phyloP scores from a whole-genome alignment of 2,888 invertebrate species.

The Torymus aiolomorphi region DNA sequence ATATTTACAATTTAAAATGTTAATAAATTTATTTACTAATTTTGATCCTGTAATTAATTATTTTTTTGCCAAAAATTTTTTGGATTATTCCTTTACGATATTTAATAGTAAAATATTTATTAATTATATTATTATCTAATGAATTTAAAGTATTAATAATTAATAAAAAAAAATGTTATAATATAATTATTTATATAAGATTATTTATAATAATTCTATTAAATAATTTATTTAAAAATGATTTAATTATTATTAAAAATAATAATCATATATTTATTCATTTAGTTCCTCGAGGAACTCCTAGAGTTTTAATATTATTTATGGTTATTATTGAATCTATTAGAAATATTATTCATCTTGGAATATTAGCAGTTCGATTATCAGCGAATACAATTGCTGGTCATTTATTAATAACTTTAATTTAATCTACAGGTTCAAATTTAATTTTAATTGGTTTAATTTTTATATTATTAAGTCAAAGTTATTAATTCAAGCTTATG shows the following conservation, averaged over 20 bases:
- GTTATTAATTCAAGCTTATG: no score
- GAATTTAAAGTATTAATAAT: conserved; percentile 78
- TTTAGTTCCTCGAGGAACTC: no score
- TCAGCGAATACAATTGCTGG: conserved; percentile 88
- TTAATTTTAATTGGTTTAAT: conserved; percentile 78
- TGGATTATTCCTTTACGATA: no score
- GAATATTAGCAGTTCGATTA: conserved; percentile 83
- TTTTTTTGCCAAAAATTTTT: no score
- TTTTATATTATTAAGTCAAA: conserved; percentile 77
- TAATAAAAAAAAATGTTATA: conserved; percentile 73
- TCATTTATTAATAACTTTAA: conserved; percentile 81
- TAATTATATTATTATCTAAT: no score
- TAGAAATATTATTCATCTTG: conserved; percentile 84
- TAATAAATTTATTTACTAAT: no score
- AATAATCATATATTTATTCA: conserved; percentile 82
- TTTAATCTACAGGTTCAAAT: no score
- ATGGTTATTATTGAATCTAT: conserved; percentile 86
- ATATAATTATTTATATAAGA: conserved; percentile 78
- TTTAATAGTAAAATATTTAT: no score
- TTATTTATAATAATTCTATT: conserved; percentile 80
- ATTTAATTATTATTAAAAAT: conserved; percentile 79
- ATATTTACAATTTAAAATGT: no score
- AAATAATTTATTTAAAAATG: conserved; percentile 83
- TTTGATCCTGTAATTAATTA: no score
- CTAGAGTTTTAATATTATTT: conserved; percentile 82